Evolutionary conservation across 2,888 invertebrate species (phyloP), one percentile per base, ranked within the genome.

Genomic region (Hirtodrosophila confusa): DNA sequence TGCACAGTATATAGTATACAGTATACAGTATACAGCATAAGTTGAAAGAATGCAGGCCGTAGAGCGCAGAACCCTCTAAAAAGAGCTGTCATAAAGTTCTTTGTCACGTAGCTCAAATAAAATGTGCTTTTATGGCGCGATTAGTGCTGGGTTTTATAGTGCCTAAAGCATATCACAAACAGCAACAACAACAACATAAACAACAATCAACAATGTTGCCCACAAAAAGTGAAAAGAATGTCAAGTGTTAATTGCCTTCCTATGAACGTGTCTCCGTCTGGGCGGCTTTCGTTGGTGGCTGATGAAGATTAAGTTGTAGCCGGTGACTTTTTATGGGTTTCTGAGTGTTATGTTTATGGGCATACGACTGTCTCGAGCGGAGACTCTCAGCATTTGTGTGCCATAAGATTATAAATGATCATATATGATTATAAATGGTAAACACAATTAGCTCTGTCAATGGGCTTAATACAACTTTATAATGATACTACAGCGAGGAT

Each of bases 91-190:
- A 80, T 72, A 79, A 77, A 75, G 69, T 82, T 85, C 78, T 78
- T 65, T 78, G 82, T 82, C 82, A 82, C 82, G 82, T 82, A 82
- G 54, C 45, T 77, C 49, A 68, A 78, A 83, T 84, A 86, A 84
- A 84, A 80, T 79, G 80, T 84, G 79, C 75, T 84, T 84, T 86
- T 84, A 84, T 84, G 84, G 49, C 65, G 72, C 86, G 86, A 86
- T 84, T 84, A 84, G 83, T 72, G 80, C 44, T 65, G 77, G 66
- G 69, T 78, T 70, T 78, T 69, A 74, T 71, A 63, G 49, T 62
- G 74, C 82, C 71, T 55, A 71, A 80, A 86, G 74, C 86, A 68
- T 83, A 84, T 76, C 84, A 76, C 50, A 66, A 67, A 61, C 69
- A 63, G 60, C 62, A 40, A 43, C 31, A 33, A 35, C 35, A 27